Evolutionary conservation across 2,797 vertebrate species (phyloP).

Genomic region (Paedocypris micromegethes): DNA sequence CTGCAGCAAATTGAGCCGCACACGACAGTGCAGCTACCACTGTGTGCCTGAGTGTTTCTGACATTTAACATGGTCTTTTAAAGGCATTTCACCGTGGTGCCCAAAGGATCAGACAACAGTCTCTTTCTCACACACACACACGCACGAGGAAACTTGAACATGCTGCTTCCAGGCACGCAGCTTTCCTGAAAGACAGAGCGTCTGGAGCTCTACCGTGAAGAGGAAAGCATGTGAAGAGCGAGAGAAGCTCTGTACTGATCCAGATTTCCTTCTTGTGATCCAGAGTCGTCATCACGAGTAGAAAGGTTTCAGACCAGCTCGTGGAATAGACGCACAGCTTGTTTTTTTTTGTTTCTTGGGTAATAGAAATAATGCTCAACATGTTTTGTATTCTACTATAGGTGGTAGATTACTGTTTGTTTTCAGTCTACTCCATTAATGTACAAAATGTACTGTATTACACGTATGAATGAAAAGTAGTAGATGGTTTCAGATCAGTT

Average conservation of each 20-base stretch:
- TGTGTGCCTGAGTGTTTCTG: constrained; percentile 76
- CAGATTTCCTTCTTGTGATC: neutral
- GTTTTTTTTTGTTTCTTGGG: too few relatives aligned
- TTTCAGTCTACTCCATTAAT: too few relatives aligned
- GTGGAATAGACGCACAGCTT: too few relatives aligned
- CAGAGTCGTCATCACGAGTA: too few relatives aligned
- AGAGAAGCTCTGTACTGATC: constrained; percentile 6
- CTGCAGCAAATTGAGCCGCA: constrained; percentile 72
- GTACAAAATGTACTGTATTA: too few relatives aligned
- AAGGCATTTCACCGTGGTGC: constrained; percentile 75
- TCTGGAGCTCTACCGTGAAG: constrained; percentile 10
- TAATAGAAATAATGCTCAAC: too few relatives aligned
- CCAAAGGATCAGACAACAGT: constrained; percentile 68
- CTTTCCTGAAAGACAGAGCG: constrained; percentile 13
- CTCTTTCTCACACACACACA: constrained; percentile 26
- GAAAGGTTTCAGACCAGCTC: too few relatives aligned
- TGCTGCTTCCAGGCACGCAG: constrained; percentile 20
- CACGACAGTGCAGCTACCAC: constrained; percentile 65
- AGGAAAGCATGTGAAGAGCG: constrained; percentile 8
- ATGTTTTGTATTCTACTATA: too few relatives aligned
- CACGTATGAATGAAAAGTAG: too few relatives aligned
- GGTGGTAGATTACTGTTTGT: too few relatives aligned
- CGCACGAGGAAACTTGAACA: constrained; percentile 38
- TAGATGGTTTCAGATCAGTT: too few relatives aligned
- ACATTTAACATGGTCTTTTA: constrained; percentile 81